These are phyloP conservation scores for Silurus asotus DNA, from an alignment of 2,113 vertebrate species.

Conservation along the genomic window DNA sequence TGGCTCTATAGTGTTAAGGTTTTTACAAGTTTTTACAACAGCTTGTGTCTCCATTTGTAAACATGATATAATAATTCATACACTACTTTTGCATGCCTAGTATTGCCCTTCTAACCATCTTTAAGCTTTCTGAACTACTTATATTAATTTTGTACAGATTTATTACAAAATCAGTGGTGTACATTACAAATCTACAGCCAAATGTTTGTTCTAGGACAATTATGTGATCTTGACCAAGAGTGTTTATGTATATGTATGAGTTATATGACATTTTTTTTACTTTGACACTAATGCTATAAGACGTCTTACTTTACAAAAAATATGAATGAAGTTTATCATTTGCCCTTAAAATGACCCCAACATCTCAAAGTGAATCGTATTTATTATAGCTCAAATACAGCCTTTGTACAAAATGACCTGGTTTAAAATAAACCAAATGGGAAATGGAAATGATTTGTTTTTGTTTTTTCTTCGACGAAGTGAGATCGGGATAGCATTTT, in stretches of 20 bases:
- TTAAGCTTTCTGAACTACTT: not conserved
- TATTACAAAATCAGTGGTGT: not conserved
- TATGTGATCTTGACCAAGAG: not conserved
- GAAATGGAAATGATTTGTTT: no score
- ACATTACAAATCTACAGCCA: not conserved
- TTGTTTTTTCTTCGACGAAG: no score
- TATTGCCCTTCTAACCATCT: not conserved
- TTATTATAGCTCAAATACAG: not conserved
- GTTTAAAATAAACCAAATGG: not conserved
- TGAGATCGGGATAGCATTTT: no score
- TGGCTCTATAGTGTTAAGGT: not conserved
- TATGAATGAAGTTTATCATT: not conserved
- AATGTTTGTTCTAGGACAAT: not conserved
- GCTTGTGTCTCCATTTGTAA: not conserved
- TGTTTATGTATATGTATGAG: not conserved
- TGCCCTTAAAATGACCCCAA: not conserved
- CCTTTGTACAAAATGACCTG: not conserved
- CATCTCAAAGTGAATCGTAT: not conserved
- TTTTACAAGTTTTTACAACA: conserved; percentile 4
- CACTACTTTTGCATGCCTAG: no score
- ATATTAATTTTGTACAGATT: not conserved
- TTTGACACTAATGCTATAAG: not conserved
- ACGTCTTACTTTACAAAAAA: not conserved
- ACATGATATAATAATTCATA: not conserved
- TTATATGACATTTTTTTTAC: not conserved